Conservation (phyloP, 2,113 vertebrate species). For the Vulpes lagopus region DNA sequence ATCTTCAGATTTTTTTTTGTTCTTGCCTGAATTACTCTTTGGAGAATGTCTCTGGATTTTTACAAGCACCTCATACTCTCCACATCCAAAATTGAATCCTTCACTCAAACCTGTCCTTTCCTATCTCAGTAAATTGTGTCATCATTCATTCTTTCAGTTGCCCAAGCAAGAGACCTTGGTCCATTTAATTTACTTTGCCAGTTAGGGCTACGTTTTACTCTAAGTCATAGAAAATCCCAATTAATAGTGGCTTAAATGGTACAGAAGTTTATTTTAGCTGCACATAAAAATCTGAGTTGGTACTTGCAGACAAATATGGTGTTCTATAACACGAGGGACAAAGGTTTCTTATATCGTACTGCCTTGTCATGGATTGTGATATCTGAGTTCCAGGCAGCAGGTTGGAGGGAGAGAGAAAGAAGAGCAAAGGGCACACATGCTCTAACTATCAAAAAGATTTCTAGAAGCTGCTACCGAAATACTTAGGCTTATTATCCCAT, state of each 20-base stretch:
- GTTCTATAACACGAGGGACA: background rate
- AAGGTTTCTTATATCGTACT: background rate
- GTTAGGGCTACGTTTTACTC: background rate
- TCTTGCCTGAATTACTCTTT: conserved; percentile 1
- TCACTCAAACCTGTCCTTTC: background rate
- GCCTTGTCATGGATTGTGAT: background rate
- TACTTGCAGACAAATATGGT: background rate
- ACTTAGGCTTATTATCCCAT: background rate
- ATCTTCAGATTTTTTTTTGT: background rate
- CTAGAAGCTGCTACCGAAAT: background rate
- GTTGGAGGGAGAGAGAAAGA: background rate
- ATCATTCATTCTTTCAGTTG: background rate
- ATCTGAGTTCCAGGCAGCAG: background rate
- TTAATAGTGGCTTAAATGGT: background rate
- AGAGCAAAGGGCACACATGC: background rate
- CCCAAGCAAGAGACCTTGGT: background rate
- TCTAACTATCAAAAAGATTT: background rate
- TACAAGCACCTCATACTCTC: background rate
- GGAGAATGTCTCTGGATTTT: background rate
- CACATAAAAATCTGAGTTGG: background rate
- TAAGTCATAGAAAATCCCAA: background rate
- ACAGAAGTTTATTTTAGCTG: background rate
- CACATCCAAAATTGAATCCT: background rate
- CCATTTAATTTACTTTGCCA: background rate
- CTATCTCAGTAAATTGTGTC: background rate